Conservation (phyloP, 1,140 invertebrate species). For the Drosophila equinoxialis region DNA sequence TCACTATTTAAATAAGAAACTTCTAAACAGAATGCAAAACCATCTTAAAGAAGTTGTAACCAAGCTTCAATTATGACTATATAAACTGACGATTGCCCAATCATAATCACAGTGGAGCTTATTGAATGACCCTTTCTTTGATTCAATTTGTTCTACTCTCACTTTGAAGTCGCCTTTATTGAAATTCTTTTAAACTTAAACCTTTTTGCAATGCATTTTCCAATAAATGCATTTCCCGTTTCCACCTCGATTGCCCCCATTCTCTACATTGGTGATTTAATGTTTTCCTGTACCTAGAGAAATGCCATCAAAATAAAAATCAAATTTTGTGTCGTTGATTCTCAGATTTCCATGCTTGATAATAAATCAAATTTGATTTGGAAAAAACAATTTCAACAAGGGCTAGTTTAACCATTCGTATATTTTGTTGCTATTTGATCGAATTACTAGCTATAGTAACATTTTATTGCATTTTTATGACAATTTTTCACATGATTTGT, state of each 20-base stretch:
- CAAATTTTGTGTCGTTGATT: background rate
- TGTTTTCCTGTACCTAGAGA: background rate
- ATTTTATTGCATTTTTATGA: conserved; percentile 80
- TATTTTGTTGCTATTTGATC: conserved; percentile 33
- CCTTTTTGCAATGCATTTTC: too few species aligned
- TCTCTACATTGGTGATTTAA: background rate
- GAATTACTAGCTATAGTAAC: conserved; percentile 47
- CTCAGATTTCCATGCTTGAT: conserved; percentile 7
- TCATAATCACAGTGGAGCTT: too few species aligned
- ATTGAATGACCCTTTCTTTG: too few species aligned
- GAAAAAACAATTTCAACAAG: background rate
- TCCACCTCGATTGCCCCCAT: background rate
- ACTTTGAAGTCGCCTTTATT: too few species aligned
- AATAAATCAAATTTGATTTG: conserved; percentile 18
- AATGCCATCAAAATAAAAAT: conserved; percentile 12
- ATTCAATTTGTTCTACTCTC: too few species aligned
- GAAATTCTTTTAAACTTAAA: too few species aligned
- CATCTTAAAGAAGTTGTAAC: too few species aligned
- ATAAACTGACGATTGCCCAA: too few species aligned
- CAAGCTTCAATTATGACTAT: too few species aligned
- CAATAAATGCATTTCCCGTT: background rate
- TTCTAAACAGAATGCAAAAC: too few species aligned
- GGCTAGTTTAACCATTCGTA: conserved; percentile 29
- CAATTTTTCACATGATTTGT: conserved; percentile 80
- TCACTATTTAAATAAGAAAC: too few species aligned